Evolutionary conservation across 2,888 invertebrate species (phyloP), one percentile per base, ranked within the genome.

Genomic region (Ellobium chinense): DNA sequence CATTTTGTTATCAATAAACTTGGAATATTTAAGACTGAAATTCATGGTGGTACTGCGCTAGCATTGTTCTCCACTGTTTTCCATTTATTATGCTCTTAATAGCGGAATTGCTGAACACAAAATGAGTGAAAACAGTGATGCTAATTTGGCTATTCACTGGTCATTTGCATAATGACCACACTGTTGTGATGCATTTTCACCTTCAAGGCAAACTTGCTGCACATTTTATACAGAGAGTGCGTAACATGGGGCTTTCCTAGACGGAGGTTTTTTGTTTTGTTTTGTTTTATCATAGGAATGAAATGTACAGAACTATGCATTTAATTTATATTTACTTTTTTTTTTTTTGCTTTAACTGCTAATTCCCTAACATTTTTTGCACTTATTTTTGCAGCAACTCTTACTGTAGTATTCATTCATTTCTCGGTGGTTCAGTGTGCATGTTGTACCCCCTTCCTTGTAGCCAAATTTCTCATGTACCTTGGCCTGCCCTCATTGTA

Each of bases 311-410:
- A 36, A 72, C 14, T 72, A 56, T 72, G 72, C 72, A 72, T 74
- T 74, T 65, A 27, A 34, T 65, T 65, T 14, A 5, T 74, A 58
- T 66, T 31, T 34, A 31, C 36, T 39, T 24, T 56, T 76, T 76
- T 76, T 31, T 24, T 36, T 31, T 68, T 37, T 77, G 68, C 68
- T 69, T 77, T 56, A 69, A 18, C 60, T 77, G 77, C 77, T 69
- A 77, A 58, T 68, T 77, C 66, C 36, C 60, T 68, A 77, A 68
- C 68, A 77, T 58, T 60, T 63, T 77, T 77, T 68, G 77, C 77
- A 77, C 60, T 24, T 65, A 76, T 76, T 68, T 77, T 77, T 56
- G 39, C 68, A 69, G 77, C 37, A 68, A 56, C 31, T 76, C 36
- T 39, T 63, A 36, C 4, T 68, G 66, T 77, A 77, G 76, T 46